Conservation (phyloP, 2,888 invertebrate genomes). For the Eurytoma californica region DNA sequence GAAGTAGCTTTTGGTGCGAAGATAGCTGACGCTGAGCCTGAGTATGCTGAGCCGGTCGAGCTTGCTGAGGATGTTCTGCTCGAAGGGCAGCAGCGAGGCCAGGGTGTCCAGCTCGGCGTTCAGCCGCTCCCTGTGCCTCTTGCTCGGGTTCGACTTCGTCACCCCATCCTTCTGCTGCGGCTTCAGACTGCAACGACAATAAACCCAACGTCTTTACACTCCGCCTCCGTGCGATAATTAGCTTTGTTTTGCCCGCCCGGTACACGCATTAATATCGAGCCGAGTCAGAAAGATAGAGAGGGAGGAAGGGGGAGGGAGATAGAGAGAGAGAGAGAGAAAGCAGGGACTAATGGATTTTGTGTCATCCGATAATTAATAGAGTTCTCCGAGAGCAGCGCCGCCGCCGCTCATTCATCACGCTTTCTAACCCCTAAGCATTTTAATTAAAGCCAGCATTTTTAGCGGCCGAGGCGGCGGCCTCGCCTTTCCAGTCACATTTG, state of each 20-base stretch:
- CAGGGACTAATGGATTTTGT: conserved; percentile 70
- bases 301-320: background rate
- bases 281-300: background rate
- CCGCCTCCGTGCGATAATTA: conserved; percentile 23
- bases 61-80: conserved; percentile 98
- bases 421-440: conserved; percentile 74
- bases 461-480: conserved; percentile 32
- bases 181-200: conserved; percentile 85
- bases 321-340: conserved; percentile 17
- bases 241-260: conserved; percentile 6
- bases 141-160: conserved; percentile 98
- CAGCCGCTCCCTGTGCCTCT: conserved; percentile 96
- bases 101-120: conserved; percentile 99
- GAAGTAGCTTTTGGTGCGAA: conserved; percentile 99
- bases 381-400: conserved; percentile 63
- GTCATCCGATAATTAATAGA: conserved; percentile 75
- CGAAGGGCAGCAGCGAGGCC: conserved; percentile 95
- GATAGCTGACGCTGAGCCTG: conserved; percentile 97
- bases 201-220: conserved; percentile 14
- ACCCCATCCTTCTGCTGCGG: conserved; percentile 96
- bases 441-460: conserved; percentile 72
- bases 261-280: background rate
- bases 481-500: conserved; percentile 45
- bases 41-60: conserved; percentile 98
- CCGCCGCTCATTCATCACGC: conserved; percentile 73